Conservation (phyloP, 1,140 invertebrate genomes). For the Solenopsis invicta region DNA sequence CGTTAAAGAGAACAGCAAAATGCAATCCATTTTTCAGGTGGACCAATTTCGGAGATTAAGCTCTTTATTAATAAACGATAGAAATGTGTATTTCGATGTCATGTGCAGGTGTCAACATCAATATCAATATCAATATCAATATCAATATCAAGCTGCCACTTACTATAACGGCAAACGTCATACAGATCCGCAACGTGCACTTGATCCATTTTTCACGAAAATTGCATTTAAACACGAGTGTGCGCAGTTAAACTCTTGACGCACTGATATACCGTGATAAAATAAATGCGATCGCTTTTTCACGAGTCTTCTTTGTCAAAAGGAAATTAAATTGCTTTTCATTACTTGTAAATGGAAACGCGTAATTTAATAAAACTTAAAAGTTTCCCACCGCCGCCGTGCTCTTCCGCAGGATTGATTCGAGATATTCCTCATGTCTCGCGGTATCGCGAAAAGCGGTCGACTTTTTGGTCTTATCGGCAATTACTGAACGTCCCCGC, state of each 20-base stretch:
- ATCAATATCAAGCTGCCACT: slow-evolving; percentile 19
- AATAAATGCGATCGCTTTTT: slow-evolving; percentile 28
- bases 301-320: not conserved
- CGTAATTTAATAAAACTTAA: slow-evolving; percentile 27
- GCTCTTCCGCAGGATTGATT: slow-evolving; percentile 3
- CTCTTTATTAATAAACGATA: slow-evolving; percentile 26
- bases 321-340: slow-evolving; percentile 25
- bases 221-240: slow-evolving; percentile 38
- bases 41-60: not conserved
- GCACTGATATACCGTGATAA: slow-evolving; percentile 1
- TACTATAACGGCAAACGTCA: slow-evolving; percentile 25
- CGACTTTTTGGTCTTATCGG: slow-evolving; percentile 27
- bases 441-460: not conserved
- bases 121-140: slow-evolving; percentile 38
- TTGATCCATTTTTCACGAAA: slow-evolving; percentile 54
- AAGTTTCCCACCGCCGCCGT: not conserved
- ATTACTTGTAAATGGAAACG: slow-evolving; percentile 14
- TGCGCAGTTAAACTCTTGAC: slow-evolving; percentile 2
- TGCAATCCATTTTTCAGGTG: not conserved
- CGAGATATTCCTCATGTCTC: not conserved
- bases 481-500: slow-evolving; percentile 23
- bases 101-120: slow-evolving; percentile 4
- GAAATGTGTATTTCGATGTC: slow-evolving; percentile 41
- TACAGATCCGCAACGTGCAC: not conserved
- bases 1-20: not conserved